Percentiles rank a stretch among this genome's conserved stretches.
These are phyloP conservation scores for Rhinichthys osculus DNA, from an alignment of 2,797 vertebrate species.

Conservation along the genomic window DNA sequence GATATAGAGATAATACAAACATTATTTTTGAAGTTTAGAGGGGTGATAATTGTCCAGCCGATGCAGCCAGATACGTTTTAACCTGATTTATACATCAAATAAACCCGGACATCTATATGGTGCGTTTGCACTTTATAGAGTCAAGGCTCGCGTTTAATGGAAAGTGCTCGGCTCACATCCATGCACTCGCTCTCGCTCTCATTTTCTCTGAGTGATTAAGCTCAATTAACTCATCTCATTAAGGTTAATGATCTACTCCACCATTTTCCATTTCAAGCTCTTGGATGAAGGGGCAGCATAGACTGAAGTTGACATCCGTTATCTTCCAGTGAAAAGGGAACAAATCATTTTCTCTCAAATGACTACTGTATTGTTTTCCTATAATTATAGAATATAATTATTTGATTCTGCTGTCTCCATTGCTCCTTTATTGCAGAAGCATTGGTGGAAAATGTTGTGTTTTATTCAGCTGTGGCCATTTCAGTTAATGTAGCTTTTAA, in stretches of 20 bases:
- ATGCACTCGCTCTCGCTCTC: conserved; percentile 4
- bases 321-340: conserved; percentile 11
- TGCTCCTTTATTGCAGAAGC: neutral
- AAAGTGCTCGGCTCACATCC: conserved; percentile 11
- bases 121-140: conserved; percentile 8
- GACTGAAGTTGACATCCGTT: conserved; percentile 20
- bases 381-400: conserved; percentile 27
- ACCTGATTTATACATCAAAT: conserved; percentile 41
- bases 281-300: conserved; percentile 31
- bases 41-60: conserved; percentile 2
- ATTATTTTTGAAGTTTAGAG: conserved; percentile 27
- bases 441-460: neutral
- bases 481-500: neutral
- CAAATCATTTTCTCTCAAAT: conserved; percentile 15
- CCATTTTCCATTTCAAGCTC: conserved; percentile 43
- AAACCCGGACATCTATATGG: conserved; percentile 15
- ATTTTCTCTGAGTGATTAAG: conserved; percentile 48
- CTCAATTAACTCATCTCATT: conserved; percentile 53
- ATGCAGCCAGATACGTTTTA: conserved; percentile 7
- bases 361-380: conserved; percentile 25
- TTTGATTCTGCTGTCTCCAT: conserved; percentile 3
- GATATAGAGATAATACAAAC: neutral
- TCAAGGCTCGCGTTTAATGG: conserved; percentile 13
- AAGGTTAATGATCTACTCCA: conserved; percentile 55
- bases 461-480: neutral